Base-by-base conservation (phyloP, 2,888 invertebrate species). In the Meandrusa payeni region DNA sequence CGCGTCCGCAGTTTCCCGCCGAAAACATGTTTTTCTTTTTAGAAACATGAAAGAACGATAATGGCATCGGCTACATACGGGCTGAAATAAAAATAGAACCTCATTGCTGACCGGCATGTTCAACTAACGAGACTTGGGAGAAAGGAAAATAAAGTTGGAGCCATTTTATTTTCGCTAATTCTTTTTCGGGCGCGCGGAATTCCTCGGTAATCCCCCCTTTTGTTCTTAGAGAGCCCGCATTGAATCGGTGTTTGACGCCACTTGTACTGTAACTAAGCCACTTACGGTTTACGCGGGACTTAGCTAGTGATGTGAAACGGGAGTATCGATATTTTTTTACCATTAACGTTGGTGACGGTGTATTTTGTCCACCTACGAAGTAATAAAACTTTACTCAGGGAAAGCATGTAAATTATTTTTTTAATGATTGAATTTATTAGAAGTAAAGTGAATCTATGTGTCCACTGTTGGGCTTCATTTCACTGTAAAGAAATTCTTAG, bases 211-310 rank as follows among this genome's bases (percentile, higher is more conserved):
- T 76, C 76, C 76, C 64, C n/a, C 64, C 79, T 79, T 81, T 82
- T 80, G 81, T 81, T 81, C 82, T 78, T 72, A 73, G 71, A 67
- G 69, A 46, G 53, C 77, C 77, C 79, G 80, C 78, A 80, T 80
- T 69, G 69, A 67, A 59, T 66, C 70, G 69, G 68, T 74, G 73
- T 82, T 83, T 81, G 79, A 55, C 69, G 70, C 71, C 66, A 64
- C 74, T 75, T 69, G 70, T 65, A 64, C 56, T 66, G 75, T 81
- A 85, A 85, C 83, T 81, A 85, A 85, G 79, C 82, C 82, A 85
- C 82, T 85, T 83, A 81, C 59, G 69, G 72, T 61, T 69, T 63
- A 65, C 65, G 58, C 55, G 61, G 59, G 57, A 46, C 44, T 32
- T 17, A 26, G 7, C 9, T 52, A 47, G 51, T 40, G 47, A 9